Conservation (phyloP, 2,113 vertebrate species). For the Marmota monax region DNA sequence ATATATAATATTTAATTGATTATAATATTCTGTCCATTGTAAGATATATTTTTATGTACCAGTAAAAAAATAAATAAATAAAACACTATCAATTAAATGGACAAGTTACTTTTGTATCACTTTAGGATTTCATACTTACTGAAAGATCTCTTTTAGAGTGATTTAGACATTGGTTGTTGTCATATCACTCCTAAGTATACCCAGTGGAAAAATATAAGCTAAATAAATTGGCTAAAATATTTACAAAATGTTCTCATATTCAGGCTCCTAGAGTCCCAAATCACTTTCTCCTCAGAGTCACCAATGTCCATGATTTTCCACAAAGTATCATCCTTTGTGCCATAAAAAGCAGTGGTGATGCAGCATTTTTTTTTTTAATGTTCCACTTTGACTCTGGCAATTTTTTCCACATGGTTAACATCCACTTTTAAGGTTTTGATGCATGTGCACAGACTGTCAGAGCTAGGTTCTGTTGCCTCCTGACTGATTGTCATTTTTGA, state of each 20-base stretch:
- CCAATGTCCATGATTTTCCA: conserved; percentile 17
- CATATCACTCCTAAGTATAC: not conserved
- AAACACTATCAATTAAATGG: not conserved
- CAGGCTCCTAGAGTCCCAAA: not conserved
- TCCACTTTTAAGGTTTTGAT: conserved; percentile 1
- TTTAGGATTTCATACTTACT: conserved; percentile 30
- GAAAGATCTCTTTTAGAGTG: not conserved
- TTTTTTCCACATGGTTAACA: not conserved
- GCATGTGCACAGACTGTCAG: not conserved
- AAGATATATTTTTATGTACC: conserved; percentile 11
- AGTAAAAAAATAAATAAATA: not conserved
- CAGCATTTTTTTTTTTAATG: conserved; percentile 38
- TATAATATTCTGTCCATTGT: conserved; percentile 2
- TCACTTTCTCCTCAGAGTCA: not conserved
- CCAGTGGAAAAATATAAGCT: conserved; percentile 29
- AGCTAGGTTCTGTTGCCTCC: not conserved
- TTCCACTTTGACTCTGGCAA: not conserved
- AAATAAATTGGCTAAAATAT: conserved; percentile 10
- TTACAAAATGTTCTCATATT: conserved; percentile 10
- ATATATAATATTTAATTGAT: not conserved
- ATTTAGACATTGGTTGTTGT: conserved; percentile 23
- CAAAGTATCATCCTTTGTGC: not conserved
- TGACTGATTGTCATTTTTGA: not conserved
- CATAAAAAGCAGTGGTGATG: not conserved
- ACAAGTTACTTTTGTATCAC: not conserved